A percentile compares a stretch with the other conserved stretches of the same genome.
Conservation (phyloP, 2,113 vertebrate genomes). For the Mionectes macconnelli region DNA sequence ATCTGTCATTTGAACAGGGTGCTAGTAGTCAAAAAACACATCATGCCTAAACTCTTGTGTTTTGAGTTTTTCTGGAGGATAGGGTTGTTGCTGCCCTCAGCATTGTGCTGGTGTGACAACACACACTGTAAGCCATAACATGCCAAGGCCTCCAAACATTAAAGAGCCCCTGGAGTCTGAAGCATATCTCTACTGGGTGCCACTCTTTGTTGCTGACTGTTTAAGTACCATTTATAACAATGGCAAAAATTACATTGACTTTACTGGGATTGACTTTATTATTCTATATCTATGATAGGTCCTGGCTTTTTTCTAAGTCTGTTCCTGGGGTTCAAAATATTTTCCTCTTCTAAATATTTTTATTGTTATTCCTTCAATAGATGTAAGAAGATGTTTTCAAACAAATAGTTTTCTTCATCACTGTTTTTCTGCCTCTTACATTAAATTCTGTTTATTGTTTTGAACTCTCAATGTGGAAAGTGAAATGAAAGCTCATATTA, state of each 20-base stretch:
- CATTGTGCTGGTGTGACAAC: background rate
- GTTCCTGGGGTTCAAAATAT: background rate
- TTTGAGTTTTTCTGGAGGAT: background rate
- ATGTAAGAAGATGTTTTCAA: background rate
- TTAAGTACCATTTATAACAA: background rate
- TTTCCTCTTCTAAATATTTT: background rate
- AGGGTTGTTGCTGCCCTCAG: background rate
- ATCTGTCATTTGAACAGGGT: background rate
- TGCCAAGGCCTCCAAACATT: fast-evolving
- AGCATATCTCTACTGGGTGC: too few species aligned
- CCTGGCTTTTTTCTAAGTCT: background rate
- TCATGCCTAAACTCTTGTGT: background rate
- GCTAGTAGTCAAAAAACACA: background rate
- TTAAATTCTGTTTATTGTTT: background rate
- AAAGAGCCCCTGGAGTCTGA: background rate
- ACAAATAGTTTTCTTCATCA: background rate
- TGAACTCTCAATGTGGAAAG: background rate
- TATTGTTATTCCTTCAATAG: background rate
- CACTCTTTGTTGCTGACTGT: background rate
- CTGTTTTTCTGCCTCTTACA: background rate
- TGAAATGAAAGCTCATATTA: background rate
- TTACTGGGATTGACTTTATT: background rate
- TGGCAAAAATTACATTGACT: background rate
- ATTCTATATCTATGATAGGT: background rate
- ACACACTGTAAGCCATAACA: fast-evolving